These are phyloP conservation scores for Pollimyrus isidori DNA, from an alignment of 2,113 vertebrate genomes.

Conservation along the genomic window DNA sequence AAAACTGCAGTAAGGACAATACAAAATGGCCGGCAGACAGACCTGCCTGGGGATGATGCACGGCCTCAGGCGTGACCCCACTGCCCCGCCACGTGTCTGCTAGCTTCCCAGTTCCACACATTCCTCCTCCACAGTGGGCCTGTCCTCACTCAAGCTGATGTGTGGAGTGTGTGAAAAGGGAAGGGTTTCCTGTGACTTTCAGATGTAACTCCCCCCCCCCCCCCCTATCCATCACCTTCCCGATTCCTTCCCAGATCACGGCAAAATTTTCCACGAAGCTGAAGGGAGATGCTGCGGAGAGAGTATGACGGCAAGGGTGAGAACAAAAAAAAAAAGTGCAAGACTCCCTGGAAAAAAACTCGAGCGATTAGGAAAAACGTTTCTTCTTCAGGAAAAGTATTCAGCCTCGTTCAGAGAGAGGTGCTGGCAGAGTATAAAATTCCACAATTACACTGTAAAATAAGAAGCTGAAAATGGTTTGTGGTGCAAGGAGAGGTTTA, in stretches of 20 bases:
- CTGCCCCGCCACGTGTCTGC: neutral
- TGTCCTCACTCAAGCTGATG: neutral
- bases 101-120: neutral
- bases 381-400: neutral
- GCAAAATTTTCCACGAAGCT: neutral
- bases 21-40: neutral
- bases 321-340: neutral
- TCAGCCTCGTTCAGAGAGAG: neutral
- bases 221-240: neutral
- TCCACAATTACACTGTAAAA: neutral
- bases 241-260: neutral
- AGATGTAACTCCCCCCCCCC: neutral
- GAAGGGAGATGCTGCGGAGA: neutral
- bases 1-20: neutral
- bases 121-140: neutral
- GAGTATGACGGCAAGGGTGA: neutral
- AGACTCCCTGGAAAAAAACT: neutral
- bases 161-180: neutral
- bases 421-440: neutral
- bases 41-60: neutral
- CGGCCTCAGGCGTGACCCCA: neutral
- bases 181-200: neutral
- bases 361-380: neutral
- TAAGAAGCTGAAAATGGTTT: conserved; percentile 8
- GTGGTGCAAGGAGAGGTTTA: neutral